These are phyloP conservation scores for Rambutsinella grinnellia DNA, from an alignment of 2,888 invertebrate genomes.

Conservation along the genomic window DNA sequence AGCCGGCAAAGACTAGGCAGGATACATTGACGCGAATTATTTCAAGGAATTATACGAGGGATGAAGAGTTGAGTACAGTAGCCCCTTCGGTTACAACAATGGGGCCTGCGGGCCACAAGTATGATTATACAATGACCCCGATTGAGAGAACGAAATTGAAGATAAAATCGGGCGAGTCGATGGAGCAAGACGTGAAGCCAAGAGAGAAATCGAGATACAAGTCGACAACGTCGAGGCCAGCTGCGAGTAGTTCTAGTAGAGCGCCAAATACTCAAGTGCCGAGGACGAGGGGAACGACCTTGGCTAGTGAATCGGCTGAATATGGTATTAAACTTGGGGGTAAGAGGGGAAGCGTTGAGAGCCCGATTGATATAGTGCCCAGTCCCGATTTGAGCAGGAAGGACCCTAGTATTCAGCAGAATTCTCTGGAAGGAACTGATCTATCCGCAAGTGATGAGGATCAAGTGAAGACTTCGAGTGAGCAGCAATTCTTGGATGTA, in stretches of 20 bases:
- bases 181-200: constrained; percentile 14
- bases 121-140: constrained; percentile 48
- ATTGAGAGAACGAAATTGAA: constrained; percentile 29
- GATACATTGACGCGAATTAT: constrained; percentile 38
- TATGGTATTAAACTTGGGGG: constrained; percentile 38
- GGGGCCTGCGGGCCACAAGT: constrained; percentile 48
- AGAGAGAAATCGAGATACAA: constrained; percentile 32
- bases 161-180: constrained; percentile 17
- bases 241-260: constrained; percentile 9
- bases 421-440: constrained; percentile 19
- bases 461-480: constrained; percentile 32
- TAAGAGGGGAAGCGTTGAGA: constrained; percentile 30
- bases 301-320: constrained; percentile 21
- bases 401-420: constrained; percentile 12
- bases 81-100: constrained; percentile 33
- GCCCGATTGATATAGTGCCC: constrained; percentile 58
- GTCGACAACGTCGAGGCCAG: constrained; percentile 20
- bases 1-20: constrained; percentile 4
- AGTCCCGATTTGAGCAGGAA: constrained; percentile 57
- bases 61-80: constrained; percentile 19
- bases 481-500: constrained; percentile 60
- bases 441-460: constrained; percentile 17
- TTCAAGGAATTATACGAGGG: constrained; percentile 43
- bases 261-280: constrained; percentile 17
- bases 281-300: constrained; percentile 31